Base-by-base conservation (phyloP, 2,797 vertebrate genomes). In the Oreonectes daqikongensis region DNA sequence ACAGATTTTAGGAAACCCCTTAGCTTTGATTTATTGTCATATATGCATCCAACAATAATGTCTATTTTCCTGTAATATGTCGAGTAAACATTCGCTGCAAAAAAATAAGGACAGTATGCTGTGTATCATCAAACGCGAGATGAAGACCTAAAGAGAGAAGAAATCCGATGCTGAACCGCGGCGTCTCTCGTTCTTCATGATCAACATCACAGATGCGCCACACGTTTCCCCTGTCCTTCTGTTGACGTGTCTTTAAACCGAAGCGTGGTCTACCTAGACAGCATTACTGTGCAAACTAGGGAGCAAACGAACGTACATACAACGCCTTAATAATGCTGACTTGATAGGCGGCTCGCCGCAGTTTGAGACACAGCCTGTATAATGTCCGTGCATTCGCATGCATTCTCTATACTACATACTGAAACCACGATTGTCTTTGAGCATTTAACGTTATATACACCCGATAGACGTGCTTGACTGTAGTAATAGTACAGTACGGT, bases 121-220 rank as follows among this genome's bases (percentile, higher is more conserved):
- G 26, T 28, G 26, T 11, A 15, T 24, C 6, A 24, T 53, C 46
- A 52, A 17, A 22, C 6, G 40, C 40, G 20, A 40, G 5, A 22
- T 40, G 4, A n/a, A 2, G 38, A 14, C 20, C 6, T 20, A 11
- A n/a, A 40, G 22, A 14, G 20, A 6, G 48, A 32, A n/a, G 74
- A 60, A 46, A 76, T 5, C 15, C 32, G 57, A 38, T 18, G 67
- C 32, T 63, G 10, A 53, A 20, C 28, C 55, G 59, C 67, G 24
- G 48, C n/a, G 59, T 69, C 74, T 38, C 38, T 67, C 75, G 69
- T 63, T 55, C 75, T 64, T 44, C 42, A 71, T 55, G 59, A 70
- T 69, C 66, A 22, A 24, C 67, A 77, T 71, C 68, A 70, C 75
- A 64, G 75, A 77, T 55, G 75, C 67, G 59, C 46, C 67, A 55